A percentile compares a stretch with the other conserved stretches of the same genome.
Evolutionary conservation across 2,797 vertebrate species (phyloP).

Genomic region (Chrysocyon brachyurus): DNA sequence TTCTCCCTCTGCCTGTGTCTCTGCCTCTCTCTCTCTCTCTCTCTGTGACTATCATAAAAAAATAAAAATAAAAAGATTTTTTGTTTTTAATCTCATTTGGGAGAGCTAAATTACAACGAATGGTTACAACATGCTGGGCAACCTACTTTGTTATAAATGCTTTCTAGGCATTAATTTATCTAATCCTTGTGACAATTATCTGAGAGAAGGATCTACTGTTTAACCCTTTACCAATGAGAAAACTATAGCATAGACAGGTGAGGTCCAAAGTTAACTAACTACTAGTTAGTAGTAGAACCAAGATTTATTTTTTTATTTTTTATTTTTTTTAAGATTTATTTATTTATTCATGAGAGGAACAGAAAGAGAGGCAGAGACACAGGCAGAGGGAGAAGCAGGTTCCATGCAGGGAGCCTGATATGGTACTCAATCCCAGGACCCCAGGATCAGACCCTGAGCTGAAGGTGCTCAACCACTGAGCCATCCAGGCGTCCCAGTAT

Average conservation of each 20-base stretch:
- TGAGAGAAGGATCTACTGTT: not conserved
- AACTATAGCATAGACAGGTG: not conserved
- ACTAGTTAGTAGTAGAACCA: not conserved
- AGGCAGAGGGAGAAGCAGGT: too few relatives aligned
- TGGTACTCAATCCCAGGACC: too few relatives aligned
- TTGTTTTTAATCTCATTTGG: not conserved
- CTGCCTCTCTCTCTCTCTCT: too few relatives aligned
- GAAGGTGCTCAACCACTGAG: too few relatives aligned
- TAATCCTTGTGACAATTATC: not conserved
- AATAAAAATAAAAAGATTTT: not conserved
- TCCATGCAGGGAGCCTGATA: too few relatives aligned
- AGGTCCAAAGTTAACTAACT: not conserved
- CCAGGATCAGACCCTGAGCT: too few relatives aligned
- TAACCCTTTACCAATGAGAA: constrained; percentile 9
- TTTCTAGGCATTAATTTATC: constrained; percentile 42
- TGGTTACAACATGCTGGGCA: not conserved
- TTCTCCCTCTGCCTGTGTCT: too few relatives aligned
- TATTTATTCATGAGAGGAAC: too few relatives aligned
- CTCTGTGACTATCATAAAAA: too few relatives aligned
- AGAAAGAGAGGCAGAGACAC: too few relatives aligned
- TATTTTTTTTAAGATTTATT: too few relatives aligned
- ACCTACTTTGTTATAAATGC: not conserved
- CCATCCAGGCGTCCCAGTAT: not conserved
- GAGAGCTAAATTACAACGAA: not conserved
- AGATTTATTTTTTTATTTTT: not conserved